Conservation (phyloP, 2,797 vertebrate species). For the Odontamblyopus lacepedii region DNA sequence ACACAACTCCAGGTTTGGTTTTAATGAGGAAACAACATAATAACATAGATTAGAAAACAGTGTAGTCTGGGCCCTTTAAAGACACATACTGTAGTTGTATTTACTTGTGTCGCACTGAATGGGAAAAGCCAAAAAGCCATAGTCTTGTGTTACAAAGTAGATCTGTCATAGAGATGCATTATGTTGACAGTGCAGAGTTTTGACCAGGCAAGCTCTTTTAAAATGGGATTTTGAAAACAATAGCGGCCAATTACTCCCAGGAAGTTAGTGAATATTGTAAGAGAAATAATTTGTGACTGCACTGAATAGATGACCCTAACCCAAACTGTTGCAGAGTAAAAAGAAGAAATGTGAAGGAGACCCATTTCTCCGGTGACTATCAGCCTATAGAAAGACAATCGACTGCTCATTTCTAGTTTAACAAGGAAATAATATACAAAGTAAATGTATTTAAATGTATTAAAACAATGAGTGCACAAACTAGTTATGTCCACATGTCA, state of each 20-base stretch:
- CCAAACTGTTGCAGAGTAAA: neutral
- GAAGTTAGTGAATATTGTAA: conserved; percentile 12
- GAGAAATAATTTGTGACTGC: conserved; percentile 10
- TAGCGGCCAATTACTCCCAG: conserved; percentile 13
- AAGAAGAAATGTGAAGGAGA: neutral
- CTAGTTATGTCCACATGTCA: too few species aligned
- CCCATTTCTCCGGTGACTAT: neutral
- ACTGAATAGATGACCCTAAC: conserved; percentile 9
- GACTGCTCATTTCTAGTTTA: too few species aligned
- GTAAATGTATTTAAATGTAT: too few species aligned
- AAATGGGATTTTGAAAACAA: conserved; percentile 32
- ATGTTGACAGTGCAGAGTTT: conserved; percentile 14
- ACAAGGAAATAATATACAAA: too few species aligned
- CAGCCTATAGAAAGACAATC: too few species aligned
- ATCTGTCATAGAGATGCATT: conserved; percentile 18
- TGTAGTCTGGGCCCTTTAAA: neutral
- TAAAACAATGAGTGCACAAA: too few species aligned
- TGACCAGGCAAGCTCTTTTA: conserved; percentile 23
- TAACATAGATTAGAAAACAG: too few species aligned
- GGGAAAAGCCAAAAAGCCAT: neutral
- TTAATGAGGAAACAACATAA: too few species aligned
- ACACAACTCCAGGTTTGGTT: too few species aligned
- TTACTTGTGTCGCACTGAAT: conserved; percentile 7
- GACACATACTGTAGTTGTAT: neutral
- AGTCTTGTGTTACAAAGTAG: conserved; percentile 16